Conservation (phyloP, 2,888 invertebrate species). For the Rhimphoctona megacephalus region DNA sequence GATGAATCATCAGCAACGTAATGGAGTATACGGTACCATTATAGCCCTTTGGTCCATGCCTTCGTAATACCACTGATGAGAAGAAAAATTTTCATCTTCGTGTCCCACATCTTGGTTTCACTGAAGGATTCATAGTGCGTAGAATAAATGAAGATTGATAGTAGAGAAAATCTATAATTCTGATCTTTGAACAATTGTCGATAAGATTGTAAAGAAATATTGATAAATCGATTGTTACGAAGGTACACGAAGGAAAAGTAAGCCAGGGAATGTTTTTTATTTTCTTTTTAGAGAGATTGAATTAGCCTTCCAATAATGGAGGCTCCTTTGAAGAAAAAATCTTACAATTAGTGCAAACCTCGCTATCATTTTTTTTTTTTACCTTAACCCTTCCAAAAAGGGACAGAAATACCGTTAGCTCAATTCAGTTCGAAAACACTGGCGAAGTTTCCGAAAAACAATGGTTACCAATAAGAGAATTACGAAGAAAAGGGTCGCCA, state of each 20-base stretch:
- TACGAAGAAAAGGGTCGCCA: slow-evolving; percentile 11
- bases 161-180: background rate
- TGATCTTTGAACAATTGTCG: background rate
- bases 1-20: slow-evolving; percentile 39
- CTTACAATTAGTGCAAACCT: background rate
- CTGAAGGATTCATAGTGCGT: background rate
- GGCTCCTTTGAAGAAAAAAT: background rate
- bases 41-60: slow-evolving; percentile 1
- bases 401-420: background rate
- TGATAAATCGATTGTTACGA: background rate
- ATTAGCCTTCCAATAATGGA: background rate
- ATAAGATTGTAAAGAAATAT: background rate
- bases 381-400: background rate
- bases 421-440: background rate
- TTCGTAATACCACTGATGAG: background rate
- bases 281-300: background rate
- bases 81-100: background rate
- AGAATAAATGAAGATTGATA: background rate
- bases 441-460: slow-evolving; percentile 5
- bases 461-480: slow-evolving; percentile 13
- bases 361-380: background rate
- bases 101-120: background rate
- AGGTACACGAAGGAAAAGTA: background rate
- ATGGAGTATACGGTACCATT: slow-evolving; percentile 22
- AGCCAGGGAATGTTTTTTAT: background rate